Percentiles rank a stretch among this genome's conserved stretches.
Evolutionary conservation across 2,113 vertebrate species (phyloP).

Genomic region (Brachyistius frenatus): DNA sequence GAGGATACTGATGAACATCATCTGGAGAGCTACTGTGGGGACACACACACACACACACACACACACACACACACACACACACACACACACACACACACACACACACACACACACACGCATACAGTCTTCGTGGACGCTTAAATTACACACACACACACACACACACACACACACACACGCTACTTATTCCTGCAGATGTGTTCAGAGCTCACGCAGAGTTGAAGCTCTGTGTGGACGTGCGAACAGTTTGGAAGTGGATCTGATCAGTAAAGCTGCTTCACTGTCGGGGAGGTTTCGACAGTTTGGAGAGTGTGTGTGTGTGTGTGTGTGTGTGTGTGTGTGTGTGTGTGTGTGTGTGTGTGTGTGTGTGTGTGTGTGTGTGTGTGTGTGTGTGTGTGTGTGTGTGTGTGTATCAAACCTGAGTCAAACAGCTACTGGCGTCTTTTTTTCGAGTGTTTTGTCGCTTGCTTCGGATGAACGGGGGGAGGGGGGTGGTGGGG

Average conservation of each 20-base stretch:
- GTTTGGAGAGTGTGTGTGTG: constrained; percentile 29
- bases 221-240: constrained; percentile 1
- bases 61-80: constrained; percentile 50
- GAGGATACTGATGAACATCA: constrained; percentile 40
- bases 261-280: constrained; percentile 27
- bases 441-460: background rate
- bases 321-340: constrained; percentile 20
- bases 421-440: constrained; percentile 53
- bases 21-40: constrained; percentile 39
- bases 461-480: too few species aligned
- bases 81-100: constrained; percentile 19
- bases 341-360: background rate
- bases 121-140: constrained; percentile 52
- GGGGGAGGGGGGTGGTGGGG: background rate
- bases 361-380: background rate
- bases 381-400: background rate
- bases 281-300: constrained; percentile 36
- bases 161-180: constrained; percentile 1
- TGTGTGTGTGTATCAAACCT: constrained; percentile 42
- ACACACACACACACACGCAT: constrained; percentile 26
- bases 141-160: constrained; percentile 43
- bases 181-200: constrained; percentile 22
- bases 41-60: constrained; percentile 33
- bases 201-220: constrained; percentile 8
- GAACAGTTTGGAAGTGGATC: constrained; percentile 16